Evolutionary conservation across 2,113 vertebrate genomes (phyloP).

Genomic region (Lonchura striata): DNA sequence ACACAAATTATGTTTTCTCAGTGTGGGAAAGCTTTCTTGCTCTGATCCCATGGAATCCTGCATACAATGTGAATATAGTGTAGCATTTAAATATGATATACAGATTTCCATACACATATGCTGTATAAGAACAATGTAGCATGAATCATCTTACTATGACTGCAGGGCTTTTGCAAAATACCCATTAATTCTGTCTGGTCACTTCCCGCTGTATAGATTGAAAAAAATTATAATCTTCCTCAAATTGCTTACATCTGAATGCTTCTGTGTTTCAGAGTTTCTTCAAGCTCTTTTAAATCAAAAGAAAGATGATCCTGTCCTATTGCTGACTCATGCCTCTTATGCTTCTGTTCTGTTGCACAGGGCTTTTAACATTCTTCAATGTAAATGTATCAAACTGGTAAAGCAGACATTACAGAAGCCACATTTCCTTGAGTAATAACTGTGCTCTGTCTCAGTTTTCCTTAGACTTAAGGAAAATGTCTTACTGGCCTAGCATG

Average conservation of each 20-base stretch:
- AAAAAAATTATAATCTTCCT: background rate
- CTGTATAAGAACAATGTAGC: background rate
- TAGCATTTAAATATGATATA: background rate
- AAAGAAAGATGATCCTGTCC: background rate
- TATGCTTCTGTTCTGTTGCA: background rate
- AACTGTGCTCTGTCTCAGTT: background rate
- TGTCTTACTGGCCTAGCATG: background rate
- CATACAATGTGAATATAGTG: background rate
- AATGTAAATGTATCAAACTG: background rate
- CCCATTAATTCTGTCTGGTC: background rate
- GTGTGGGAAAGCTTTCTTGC: background rate
- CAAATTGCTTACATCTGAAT: background rate
- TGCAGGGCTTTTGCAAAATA: background rate
- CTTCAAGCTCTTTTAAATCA: background rate
- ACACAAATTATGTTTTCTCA: background rate
- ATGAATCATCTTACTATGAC: background rate
- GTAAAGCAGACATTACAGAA: background rate
- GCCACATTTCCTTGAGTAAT: conserved; percentile 12
- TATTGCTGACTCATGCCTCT: conserved; percentile 9
- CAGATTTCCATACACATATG: background rate
- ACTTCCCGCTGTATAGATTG: background rate
- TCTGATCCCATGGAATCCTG: background rate
- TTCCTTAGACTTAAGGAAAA: background rate
- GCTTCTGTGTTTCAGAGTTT: background rate
- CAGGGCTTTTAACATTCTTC: background rate